These are phyloP conservation scores for Pangasius sanitwongsei DNA, from an alignment of 2,797 vertebrate species.

Conservation along the genomic window DNA sequence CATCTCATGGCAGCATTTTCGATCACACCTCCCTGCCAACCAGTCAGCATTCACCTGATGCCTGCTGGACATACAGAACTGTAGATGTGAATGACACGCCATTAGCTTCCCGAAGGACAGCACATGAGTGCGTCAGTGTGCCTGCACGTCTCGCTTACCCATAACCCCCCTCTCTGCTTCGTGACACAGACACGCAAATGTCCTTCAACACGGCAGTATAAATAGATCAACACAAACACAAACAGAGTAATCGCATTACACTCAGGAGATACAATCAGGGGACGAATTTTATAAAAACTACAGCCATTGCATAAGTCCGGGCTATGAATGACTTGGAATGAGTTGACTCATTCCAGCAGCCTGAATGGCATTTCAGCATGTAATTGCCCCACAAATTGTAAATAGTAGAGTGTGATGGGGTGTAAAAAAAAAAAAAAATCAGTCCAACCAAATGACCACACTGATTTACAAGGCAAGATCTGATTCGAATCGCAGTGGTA, in stretches of 20 bases:
- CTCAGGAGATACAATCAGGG: background rate
- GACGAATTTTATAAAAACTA: background rate
- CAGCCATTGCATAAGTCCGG: background rate
- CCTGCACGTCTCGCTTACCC: background rate
- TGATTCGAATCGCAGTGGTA: too few relatives aligned
- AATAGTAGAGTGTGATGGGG: background rate
- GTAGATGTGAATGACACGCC: background rate
- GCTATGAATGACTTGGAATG: background rate
- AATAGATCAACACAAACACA: background rate
- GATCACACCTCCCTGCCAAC: background rate
- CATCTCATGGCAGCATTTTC: background rate
- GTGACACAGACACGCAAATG: background rate
- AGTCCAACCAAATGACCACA: background rate
- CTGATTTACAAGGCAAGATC: background rate
- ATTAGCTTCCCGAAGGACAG: background rate
- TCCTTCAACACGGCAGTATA: background rate
- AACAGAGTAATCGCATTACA: background rate
- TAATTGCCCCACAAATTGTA: conserved; percentile 1
- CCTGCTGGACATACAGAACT: background rate
- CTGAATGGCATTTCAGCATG: conserved; percentile 3
- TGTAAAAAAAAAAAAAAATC: background rate
- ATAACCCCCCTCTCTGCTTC: background rate
- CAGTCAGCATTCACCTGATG: background rate
- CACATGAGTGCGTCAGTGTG: background rate
- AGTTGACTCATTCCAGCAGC: background rate